Evolutionary conservation across 2,888 invertebrate species (phyloP), one percentile per base, ranked within the genome.

Genomic region (Lasius platythorax): DNA sequence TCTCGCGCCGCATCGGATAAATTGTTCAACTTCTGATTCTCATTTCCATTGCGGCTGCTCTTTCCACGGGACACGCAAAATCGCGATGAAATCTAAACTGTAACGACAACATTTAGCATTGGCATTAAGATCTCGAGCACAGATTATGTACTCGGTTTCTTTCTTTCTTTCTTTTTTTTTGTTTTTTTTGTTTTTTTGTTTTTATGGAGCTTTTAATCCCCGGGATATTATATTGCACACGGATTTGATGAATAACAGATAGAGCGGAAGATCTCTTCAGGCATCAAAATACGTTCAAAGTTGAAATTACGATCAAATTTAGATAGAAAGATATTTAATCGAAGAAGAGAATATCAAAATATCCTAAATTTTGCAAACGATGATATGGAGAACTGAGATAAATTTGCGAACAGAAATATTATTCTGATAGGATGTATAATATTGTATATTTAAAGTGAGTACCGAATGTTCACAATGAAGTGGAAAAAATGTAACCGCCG

Each of bases 51-150:
- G 63, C 58, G 75, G 73, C 15, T 33, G 79, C 73, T 74, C 11
- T 87, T 76, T 50, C 40, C 11, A 12, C 67, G 73, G 18, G 18
- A 50, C 12, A 76, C 61, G n/a, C 72, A 67, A 53, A 79, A 84
- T 87, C 79, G 28, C 56, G 46, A 73, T 23, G 61, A 75, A 83
- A 85, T 87, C 84, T 88, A 87, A 90, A 90, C 84, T 87, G 84
- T 87, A 89, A 91, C 89, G 87, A 87, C 87, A 85, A 85, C 79
- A 83, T 90, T 91, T 85, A 73, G 82, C 82, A 87, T 86, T 88
- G 72, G 84, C 82, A 87, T 88, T 87, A 86, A 84, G 84, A 87
- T 88, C 82, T 63, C 79, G 33, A 84, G 75, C 63, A 74, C 70
- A 67, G 86, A 87, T 87, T 58, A 18, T 11, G 9, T 23, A 23